These are phyloP conservation scores for Stenolophus ochropezus DNA, from an alignment of 2,888 invertebrate genomes.

Conservation along the genomic window DNA sequence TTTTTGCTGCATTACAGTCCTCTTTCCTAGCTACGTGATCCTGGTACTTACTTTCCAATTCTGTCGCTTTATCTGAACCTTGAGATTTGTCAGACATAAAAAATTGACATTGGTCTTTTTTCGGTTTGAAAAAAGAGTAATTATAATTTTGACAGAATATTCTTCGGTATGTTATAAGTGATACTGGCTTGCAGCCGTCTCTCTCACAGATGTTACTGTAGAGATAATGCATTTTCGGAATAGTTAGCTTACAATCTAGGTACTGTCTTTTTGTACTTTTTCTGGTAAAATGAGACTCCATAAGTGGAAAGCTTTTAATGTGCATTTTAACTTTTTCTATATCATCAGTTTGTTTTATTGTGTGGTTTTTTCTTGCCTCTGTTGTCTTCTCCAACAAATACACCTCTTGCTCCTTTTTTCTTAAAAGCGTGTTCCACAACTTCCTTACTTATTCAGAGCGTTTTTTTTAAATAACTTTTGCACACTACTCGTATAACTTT, in stretches of 20 bases:
- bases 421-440: constrained; percentile 62
- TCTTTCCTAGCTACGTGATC: background rate
- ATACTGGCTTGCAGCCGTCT: constrained; percentile 44
- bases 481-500: constrained; percentile 32
- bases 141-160: background rate
- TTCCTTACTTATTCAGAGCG: constrained; percentile 61
- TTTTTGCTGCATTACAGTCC: background rate
- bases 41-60: background rate
- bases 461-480: constrained; percentile 61
- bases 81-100: background rate
- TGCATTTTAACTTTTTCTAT: constrained; percentile 61
- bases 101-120: constrained; percentile 35
- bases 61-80: constrained; percentile 1
- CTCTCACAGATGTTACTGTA: constrained; percentile 61
- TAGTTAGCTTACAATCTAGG: constrained; percentile 61
- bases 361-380: constrained; percentile 61
- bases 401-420: constrained; percentile 57
- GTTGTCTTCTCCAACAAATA: constrained; percentile 61
- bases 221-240: constrained; percentile 63
- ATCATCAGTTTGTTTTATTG: constrained; percentile 62
- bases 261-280: constrained; percentile 62
- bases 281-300: constrained; percentile 63
- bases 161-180: background rate
- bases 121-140: constrained; percentile 32
- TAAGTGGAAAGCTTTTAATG: constrained; percentile 63